Evolutionary conservation across 2,797 vertebrate genomes (phyloP), one percentile per base, ranked within the genome.

Genomic region (Lutra lutra): DNA sequence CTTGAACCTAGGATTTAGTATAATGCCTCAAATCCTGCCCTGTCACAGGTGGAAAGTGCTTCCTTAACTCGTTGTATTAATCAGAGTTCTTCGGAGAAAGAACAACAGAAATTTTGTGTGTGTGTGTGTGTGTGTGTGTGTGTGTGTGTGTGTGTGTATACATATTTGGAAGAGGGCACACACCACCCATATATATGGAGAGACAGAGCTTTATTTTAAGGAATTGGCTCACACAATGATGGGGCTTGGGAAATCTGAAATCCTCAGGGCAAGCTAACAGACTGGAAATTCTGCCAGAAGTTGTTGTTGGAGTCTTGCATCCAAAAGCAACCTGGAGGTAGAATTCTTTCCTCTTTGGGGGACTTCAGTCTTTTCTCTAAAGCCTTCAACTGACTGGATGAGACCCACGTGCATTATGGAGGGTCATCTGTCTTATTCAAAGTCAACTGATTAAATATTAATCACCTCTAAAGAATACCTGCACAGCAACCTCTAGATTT

Each of bases 1-100:
- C 38, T 87, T 92, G 72, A 89, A 95, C 95, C 70, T 32, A 1
- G 78, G 87, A 98, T 94, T 94, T 88, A 94, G 91, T 96, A 83
- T 60, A 94, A 91, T 11, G 17, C 89, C 86, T 95, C 96, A 96
- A 5, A 51, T 95, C 86, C 68, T 18, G 38, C 9, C 21, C 12
- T 87, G 40, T 5, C 25, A 78, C 11, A 84, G 18, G 25, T 23
- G 87, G 51, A 86, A 97, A 91, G 78, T 94, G 4, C 14, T 89
- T 96, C 21, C 83, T 35, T 92, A 86, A 89, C 29, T 96, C 10
- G 54, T 51, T 75, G 29, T 83, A 87, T 84, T 75, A 87, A 27
- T 89, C 40, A 48, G 46, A 56, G 21, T 51, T 91, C 51, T 70
- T 75, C 38, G 70, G 86, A 95, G 75, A 92, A 92, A 60, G 25